phyloP scores from a whole-genome alignment of 2,888 invertebrate genomes.

The Argyresthia albistria region DNA sequence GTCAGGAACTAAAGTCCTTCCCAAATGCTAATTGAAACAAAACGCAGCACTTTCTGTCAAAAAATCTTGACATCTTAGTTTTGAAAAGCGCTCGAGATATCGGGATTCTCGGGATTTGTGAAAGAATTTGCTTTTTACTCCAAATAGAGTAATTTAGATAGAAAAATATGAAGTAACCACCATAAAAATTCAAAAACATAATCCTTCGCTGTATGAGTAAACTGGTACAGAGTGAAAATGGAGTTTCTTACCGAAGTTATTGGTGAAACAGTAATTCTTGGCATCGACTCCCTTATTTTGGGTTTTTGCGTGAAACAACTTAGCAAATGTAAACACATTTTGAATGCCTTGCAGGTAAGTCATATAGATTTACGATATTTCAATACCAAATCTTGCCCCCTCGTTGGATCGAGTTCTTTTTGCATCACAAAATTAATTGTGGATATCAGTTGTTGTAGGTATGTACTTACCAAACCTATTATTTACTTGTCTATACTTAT shows the following conservation, averaged over 20 bases:
- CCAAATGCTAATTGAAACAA: no score
- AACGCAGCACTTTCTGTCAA: no score
- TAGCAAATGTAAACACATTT: constrained; percentile 80
- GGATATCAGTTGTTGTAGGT: no score
- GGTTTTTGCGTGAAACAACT: constrained; percentile 83
- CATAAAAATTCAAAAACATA: background rate
- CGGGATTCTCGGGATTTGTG: no score
- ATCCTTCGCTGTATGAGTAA: background rate
- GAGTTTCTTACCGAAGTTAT: constrained; percentile 76
- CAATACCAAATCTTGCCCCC: background rate
- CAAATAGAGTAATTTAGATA: no score
- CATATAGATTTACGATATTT: background rate
- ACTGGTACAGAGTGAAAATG: constrained; percentile 51
- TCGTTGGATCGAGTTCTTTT: no score
- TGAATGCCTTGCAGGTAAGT: constrained; percentile 79
- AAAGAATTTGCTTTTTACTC: no score
- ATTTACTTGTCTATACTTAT: background rate
- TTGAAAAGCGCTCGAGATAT: no score
- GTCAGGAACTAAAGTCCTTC: no score
- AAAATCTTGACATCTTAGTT: no score
- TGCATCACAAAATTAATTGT: no score
- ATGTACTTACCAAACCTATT: background rate
- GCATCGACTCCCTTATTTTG: constrained; percentile 82
- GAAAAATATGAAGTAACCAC: no score
- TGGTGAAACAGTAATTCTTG: constrained; percentile 81